phyloP scores from a whole-genome alignment of 2,888 invertebrate genomes.

The Saturnia japonica region DNA sequence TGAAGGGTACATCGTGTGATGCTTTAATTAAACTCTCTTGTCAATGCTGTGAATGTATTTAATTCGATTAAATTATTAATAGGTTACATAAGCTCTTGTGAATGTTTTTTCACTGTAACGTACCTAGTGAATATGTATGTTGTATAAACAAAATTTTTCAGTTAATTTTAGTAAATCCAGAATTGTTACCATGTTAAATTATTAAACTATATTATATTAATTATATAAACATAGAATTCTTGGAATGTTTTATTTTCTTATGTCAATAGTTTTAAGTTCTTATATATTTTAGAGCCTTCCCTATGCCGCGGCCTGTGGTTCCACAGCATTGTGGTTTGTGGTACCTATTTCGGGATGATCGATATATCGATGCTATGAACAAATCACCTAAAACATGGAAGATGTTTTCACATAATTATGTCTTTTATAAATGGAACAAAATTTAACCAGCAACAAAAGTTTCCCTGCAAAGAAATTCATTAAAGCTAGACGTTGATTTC shows the following conservation, averaged over 20 bases:
- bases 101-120: constrained; percentile 38
- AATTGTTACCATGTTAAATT: constrained; percentile 55
- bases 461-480: too few species aligned
- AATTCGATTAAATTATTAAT: constrained; percentile 75
- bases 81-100: constrained; percentile 60
- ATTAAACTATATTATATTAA: constrained; percentile 29
- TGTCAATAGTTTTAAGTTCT: background rate
- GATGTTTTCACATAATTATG: too few species aligned
- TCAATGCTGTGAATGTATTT: constrained; percentile 65
- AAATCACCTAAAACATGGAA: too few species aligned
- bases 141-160: constrained; percentile 26
- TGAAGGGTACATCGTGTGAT: constrained; percentile 52
- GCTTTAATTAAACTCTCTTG: constrained; percentile 43
- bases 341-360: too few species aligned
- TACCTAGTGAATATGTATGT: constrained; percentile 35
- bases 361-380: too few species aligned
- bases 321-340: too few species aligned
- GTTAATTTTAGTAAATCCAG: constrained; percentile 29
- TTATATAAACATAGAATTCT: constrained; percentile 36
- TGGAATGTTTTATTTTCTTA: constrained; percentile 23
- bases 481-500: too few species aligned
- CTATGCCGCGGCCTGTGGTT: too few species aligned
- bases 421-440: too few species aligned
- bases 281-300: too few species aligned
- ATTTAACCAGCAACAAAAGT: too few species aligned